These are phyloP conservation scores for Anadara kagoshimensis DNA, from an alignment of 1,140 invertebrate genomes.

Conservation along the genomic window DNA sequence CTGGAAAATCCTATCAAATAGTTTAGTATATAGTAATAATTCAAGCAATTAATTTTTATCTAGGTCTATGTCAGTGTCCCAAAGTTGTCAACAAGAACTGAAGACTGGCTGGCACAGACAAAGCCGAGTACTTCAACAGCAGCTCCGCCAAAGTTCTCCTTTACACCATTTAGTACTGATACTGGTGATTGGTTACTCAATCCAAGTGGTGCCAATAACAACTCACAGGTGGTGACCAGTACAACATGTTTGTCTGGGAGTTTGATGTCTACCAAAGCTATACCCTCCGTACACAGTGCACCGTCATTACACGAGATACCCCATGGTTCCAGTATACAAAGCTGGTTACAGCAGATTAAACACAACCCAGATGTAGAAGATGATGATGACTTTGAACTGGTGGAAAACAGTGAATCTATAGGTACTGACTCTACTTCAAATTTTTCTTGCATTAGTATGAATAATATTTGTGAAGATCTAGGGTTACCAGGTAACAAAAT, in stretches of 20 bases:
- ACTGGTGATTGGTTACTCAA: conserved; percentile 37
- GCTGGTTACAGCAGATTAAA: conserved; percentile 63
- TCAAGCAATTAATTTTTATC: conserved; percentile 6
- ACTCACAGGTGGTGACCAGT: background rate
- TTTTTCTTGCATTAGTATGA: too few relatives aligned
- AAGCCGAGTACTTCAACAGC: conserved; percentile 12
- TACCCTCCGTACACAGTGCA: conserved; percentile 11
- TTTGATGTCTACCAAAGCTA: background rate
- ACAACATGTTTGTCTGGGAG: conserved; percentile 1
- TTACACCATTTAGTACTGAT: conserved; percentile 37
- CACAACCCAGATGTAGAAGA: conserved; percentile 56
- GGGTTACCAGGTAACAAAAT: too few relatives aligned
- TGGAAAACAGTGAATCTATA: conserved; percentile 40
- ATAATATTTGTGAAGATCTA: too few relatives aligned
- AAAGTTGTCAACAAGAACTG: conserved; percentile 38
- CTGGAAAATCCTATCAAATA: too few relatives aligned
- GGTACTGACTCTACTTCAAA: conserved; percentile 9
- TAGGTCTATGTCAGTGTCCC: conserved; percentile 57
- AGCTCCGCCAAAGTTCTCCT: conserved; percentile 25
- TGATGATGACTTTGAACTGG: conserved; percentile 65
- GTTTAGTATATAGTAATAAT: background rate
- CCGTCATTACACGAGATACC: background rate
- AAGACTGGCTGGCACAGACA: conserved; percentile 53
- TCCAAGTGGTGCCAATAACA: conserved; percentile 30
- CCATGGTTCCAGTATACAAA: conserved; percentile 52